A percentile compares a stretch with the other conserved stretches of the same genome.
phyloP scores from a whole-genome alignment of 2,113 vertebrate genomes.

The Puntigrus tetrazona region DNA sequence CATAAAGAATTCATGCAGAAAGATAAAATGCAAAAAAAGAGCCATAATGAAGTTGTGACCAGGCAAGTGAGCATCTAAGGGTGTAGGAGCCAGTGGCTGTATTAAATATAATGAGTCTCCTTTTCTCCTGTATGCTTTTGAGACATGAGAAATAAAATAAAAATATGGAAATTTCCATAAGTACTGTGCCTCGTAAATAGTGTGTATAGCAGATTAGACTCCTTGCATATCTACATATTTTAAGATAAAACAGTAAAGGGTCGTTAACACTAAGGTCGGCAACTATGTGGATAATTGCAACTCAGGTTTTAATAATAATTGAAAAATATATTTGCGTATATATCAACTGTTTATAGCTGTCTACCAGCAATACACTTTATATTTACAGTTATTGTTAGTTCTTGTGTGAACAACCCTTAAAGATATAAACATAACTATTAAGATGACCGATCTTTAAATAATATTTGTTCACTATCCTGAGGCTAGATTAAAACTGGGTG shows the following conservation, averaged over 20 bases:
- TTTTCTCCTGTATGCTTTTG: slow-evolving; percentile 21
- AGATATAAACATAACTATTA: too few relatives aligned
- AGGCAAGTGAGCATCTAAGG: slow-evolving; percentile 51
- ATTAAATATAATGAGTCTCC: slow-evolving; percentile 52
- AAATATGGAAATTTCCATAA: not conserved
- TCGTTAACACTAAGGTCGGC: not conserved
- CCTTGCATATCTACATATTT: not conserved
- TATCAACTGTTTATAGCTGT: too few relatives aligned
- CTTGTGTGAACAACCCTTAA: too few relatives aligned
- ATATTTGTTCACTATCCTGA: not conserved
- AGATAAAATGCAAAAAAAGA: slow-evolving; percentile 37
- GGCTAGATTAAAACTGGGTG: not conserved
- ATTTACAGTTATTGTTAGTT: too few relatives aligned
- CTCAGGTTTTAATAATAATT: not conserved
- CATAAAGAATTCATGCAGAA: slow-evolving; percentile 57
- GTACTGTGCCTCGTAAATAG: not conserved
- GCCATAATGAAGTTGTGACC: slow-evolving; percentile 58
- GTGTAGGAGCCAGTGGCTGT: slow-evolving; percentile 44
- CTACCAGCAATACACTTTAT: too few relatives aligned
- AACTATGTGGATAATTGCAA: not conserved
- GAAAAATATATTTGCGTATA: too few relatives aligned
- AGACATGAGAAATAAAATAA: slow-evolving; percentile 27
- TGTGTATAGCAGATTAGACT: slow-evolving; percentile 22
- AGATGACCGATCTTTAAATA: too few relatives aligned
- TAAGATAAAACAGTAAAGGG: not conserved